Evolutionary conservation across 2,888 invertebrate genomes (phyloP), one percentile per base, ranked within the genome.

Genomic region (Troilus luridus): DNA sequence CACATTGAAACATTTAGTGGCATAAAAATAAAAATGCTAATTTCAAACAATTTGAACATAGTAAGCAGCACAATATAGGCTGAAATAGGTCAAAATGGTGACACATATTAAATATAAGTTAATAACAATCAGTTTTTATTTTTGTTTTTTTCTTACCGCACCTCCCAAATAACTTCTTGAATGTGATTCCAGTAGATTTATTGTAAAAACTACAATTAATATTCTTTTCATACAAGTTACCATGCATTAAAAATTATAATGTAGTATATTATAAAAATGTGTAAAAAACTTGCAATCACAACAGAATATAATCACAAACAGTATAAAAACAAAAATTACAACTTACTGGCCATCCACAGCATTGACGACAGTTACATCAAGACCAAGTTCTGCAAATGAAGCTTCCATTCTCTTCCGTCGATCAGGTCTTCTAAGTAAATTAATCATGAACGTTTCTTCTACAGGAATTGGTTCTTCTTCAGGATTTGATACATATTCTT

Each of bases 281-380:
- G 19, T 21, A 81, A 14, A n/a, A 81, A 41, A 21, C 12, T 41
- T 41, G 17, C 12, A 77, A 41, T 14, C 3, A 14, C 60, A 60
- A 60, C 8, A n/a, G 17, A 41, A 41, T 41, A 64, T 2, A 10
- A 72, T 56, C 3, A 21, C 14, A 21, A 56, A 56, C n/a, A 54
- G n/a, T 56, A 85, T 21, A 56, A 54, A 56, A 56, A 41, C 56
- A n/a, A 89, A 72, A 67, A 56, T 67, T 89, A 90, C 3, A 19
- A 95, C 96, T 95, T 94, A 97, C 97, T 96, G 96, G 93, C 99
- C 99, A 95, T 99, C 99, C 10, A 98, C 96, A 6, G 98, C 99
- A 92, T 97, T 95, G n/a, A 98, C 94, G 91, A 96, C 94, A 90
- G 96, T 96, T 0, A 96, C 97, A n/a, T 97, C 95, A 93, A 99